These are phyloP conservation scores for Microdon myrmicae DNA, from an alignment of 2,888 invertebrate species.

Conservation along the genomic window DNA sequence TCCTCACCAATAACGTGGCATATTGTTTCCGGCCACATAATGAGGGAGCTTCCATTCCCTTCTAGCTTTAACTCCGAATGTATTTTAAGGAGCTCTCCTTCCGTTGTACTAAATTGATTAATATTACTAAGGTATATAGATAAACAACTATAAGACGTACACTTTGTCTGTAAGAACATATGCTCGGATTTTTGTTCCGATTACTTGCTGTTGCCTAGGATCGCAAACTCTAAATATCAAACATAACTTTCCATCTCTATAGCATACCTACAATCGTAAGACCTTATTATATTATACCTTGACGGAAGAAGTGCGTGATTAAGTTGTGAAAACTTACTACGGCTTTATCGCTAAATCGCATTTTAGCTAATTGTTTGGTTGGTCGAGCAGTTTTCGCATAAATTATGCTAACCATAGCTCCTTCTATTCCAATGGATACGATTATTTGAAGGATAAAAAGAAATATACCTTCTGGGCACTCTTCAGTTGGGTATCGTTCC, in stretches of 20 bases:
- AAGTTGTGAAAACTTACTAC: slow-evolving; percentile 68
- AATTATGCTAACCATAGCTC: slow-evolving; percentile 73
- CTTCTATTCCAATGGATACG: slow-evolving; percentile 71
- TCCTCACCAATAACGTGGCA: slow-evolving; percentile 81
- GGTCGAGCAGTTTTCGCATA: slow-evolving; percentile 85
- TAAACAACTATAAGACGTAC: slow-evolving; percentile 54
- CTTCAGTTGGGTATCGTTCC: slow-evolving; percentile 80
- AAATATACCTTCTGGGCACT: slow-evolving; percentile 86
- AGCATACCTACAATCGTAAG: slow-evolving; percentile 72
- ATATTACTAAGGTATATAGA: not conserved
- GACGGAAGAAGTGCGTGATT: not conserved
- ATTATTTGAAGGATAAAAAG: slow-evolving; percentile 85
- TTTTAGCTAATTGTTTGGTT: slow-evolving; percentile 78
- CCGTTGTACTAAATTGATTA: slow-evolving; percentile 63
- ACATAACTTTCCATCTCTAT: slow-evolving; percentile 81
- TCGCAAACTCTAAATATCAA: slow-evolving; percentile 86
- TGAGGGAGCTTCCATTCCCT: slow-evolving; percentile 73
- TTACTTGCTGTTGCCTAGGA: slow-evolving; percentile 78
- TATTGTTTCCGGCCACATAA: slow-evolving; percentile 89
- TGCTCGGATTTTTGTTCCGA: slow-evolving; percentile 81
- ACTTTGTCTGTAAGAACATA: slow-evolving; percentile 62
- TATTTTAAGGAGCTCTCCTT: slow-evolving; percentile 80
- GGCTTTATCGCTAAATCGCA: slow-evolving; percentile 83
- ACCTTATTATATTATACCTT: not conserved
- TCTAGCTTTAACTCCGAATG: slow-evolving; percentile 76